A percentile compares a stretch with the other conserved stretches of the same genome.
Conservation (phyloP, 2,113 vertebrate species). For the Microtus oregoni region DNA sequence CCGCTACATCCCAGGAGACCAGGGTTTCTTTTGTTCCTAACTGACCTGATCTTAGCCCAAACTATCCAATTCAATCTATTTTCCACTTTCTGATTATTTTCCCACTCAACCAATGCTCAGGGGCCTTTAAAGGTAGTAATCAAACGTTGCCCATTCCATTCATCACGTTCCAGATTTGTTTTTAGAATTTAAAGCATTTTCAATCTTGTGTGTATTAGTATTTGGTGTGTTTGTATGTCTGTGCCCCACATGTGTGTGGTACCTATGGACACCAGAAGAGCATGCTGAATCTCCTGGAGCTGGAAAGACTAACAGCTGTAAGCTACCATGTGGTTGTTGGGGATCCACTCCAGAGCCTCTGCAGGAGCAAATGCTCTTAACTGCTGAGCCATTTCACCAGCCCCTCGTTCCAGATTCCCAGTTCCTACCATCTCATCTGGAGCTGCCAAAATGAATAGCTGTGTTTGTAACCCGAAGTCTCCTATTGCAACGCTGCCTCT, state of each 20-base stretch:
- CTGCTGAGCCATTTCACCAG: not conserved
- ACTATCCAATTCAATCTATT: not conserved
- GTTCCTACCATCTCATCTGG: not conserved
- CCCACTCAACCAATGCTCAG: not conserved
- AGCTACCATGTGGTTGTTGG: not conserved
- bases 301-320: not conserved
- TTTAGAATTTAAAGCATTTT: not conserved
- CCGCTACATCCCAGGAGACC: not conserved
- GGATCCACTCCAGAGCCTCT: not conserved
- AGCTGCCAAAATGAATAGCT: not conserved
- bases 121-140: not conserved
- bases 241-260: not conserved
- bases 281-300: not conserved
- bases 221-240: not conserved
- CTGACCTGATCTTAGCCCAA: not conserved
- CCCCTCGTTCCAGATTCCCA: not conserved
- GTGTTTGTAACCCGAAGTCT: not conserved
- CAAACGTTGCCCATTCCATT: not conserved
- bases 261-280: not conserved
- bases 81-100: not conserved
- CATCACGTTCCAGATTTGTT: not conserved
- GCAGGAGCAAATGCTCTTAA: not conserved
- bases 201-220: not conserved
- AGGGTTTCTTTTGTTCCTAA: not conserved
- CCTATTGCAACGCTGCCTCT: not conserved